phyloP scores from a whole-genome alignment of 2,113 vertebrate genomes.

The Neogobius melanostomus region DNA sequence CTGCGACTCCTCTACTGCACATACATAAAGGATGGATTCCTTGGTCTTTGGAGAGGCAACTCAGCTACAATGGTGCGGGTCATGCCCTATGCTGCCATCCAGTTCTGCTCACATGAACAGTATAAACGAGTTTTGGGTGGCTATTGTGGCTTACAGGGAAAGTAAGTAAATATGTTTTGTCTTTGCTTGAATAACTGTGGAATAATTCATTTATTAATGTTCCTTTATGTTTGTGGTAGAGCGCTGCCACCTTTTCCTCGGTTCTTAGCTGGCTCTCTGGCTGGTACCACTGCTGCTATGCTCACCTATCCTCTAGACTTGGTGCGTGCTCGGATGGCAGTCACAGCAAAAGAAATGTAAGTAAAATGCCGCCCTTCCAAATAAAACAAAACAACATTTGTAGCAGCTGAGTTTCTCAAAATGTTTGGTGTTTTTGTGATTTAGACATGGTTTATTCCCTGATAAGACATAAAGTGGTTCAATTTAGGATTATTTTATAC shows the following conservation, averaged over 20 bases:
- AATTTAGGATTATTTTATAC: no score
- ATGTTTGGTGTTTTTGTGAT: no score
- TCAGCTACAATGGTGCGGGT: conserved; percentile 97
- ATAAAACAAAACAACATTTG: neutral
- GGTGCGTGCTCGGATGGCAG: conserved; percentile 97
- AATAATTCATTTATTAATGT: neutral
- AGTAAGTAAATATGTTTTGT: conserved; percentile 78
- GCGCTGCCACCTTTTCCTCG: conserved; percentile 89
- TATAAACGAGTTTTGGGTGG: conserved; percentile 88
- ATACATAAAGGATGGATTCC: conserved; percentile 88
- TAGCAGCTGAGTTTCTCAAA: neutral
- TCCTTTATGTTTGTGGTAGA: conserved; percentile 67
- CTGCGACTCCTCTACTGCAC: conserved; percentile 88
- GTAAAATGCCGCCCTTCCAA: conserved; percentile 24
- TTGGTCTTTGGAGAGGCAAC: conserved; percentile 95
- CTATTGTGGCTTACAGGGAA: conserved; percentile 90
- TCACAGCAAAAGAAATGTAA: conserved; percentile 97
- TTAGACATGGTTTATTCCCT: no score
- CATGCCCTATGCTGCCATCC: conserved; percentile 94
- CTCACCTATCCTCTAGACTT: conserved; percentile 95
- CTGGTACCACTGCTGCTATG: conserved; percentile 89
- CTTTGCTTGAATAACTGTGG: neutral
- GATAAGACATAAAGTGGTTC: no score
- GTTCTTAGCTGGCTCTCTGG: conserved; percentile 89
- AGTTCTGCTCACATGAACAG: conserved; percentile 95